Percentiles rank a stretch among this genome's conserved stretches.
Conservation (phyloP, 2,113 vertebrate genomes). For the Connochaetes taurinus region DNA sequence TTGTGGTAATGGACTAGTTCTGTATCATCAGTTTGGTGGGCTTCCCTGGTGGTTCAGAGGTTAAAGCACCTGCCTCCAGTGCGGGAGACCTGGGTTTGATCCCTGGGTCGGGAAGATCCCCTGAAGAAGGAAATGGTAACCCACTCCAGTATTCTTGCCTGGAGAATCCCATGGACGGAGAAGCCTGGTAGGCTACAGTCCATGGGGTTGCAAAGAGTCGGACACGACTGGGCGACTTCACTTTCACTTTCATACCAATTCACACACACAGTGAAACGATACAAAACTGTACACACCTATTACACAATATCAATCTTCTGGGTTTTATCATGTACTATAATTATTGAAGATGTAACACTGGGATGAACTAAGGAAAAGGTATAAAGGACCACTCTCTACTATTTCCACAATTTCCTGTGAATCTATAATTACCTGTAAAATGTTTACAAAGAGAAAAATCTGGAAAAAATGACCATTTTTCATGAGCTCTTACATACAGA, state of each 20-base stretch:
- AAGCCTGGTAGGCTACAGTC: too few relatives aligned
- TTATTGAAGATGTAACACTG: neutral
- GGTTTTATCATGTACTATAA: neutral
- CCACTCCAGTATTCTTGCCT: too few relatives aligned
- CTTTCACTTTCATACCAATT: neutral
- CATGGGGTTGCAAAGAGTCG: too few relatives aligned
- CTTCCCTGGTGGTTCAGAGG: too few relatives aligned
- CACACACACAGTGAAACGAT: neutral
- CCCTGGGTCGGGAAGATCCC: too few relatives aligned
- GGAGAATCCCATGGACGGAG: too few relatives aligned
- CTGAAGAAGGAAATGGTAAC: too few relatives aligned
- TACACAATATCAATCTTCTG: neutral
- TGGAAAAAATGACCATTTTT: neutral
- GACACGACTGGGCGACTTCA: too few relatives aligned
- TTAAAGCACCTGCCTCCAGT: too few relatives aligned
- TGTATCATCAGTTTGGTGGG: neutral
- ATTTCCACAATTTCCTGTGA: neutral
- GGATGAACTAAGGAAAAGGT: neutral
- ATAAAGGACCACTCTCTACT: neutral
- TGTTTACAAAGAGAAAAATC: neutral
- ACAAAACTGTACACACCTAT: neutral
- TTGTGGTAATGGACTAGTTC: neutral
- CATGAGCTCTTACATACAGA: neutral
- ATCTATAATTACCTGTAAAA: neutral
- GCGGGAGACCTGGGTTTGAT: rapidly evolving